These are phyloP conservation scores for Nemoura dubitans DNA, from an alignment of 2,888 invertebrate genomes.

Conservation along the genomic window DNA sequence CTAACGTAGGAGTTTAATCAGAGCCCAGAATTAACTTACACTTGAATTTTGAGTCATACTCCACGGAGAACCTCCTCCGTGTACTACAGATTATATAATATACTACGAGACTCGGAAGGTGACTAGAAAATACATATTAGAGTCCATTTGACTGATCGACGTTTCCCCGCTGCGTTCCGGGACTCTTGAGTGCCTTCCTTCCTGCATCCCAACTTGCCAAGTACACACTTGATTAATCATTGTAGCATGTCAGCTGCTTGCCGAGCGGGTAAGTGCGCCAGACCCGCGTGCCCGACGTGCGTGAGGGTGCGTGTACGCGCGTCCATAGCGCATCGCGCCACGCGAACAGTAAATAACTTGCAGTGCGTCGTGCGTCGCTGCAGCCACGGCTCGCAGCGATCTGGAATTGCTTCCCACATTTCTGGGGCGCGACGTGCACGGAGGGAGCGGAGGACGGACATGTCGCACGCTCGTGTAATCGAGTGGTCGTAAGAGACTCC, in stretches of 20 bases:
- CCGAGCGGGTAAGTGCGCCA: background rate
- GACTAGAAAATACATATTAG: background rate
- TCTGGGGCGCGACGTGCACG: too few relatives aligned
- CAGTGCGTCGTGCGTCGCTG: background rate
- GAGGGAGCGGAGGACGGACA: background rate
- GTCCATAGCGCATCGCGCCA: background rate
- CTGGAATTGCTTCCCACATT: background rate
- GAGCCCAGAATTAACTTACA: background rate
- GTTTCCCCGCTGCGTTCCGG: background rate
- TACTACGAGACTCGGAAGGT: too few relatives aligned
- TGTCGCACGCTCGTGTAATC: background rate
- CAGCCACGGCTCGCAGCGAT: background rate
- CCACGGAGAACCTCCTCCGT: background rate
- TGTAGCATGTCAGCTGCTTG: background rate
- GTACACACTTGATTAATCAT: background rate
- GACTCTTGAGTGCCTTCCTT: slow-evolving; percentile 1
- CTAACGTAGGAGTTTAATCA: background rate
- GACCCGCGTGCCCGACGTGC: background rate
- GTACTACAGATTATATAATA: too few relatives aligned
- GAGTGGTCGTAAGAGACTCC: background rate
- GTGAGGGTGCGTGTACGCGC: background rate
- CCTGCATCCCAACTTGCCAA: background rate
- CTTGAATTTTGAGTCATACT: background rate
- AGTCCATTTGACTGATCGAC: background rate
- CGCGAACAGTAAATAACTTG: background rate